Base-by-base conservation (phyloP, 2,888 invertebrate species). In the Isoperla grammatica region DNA sequence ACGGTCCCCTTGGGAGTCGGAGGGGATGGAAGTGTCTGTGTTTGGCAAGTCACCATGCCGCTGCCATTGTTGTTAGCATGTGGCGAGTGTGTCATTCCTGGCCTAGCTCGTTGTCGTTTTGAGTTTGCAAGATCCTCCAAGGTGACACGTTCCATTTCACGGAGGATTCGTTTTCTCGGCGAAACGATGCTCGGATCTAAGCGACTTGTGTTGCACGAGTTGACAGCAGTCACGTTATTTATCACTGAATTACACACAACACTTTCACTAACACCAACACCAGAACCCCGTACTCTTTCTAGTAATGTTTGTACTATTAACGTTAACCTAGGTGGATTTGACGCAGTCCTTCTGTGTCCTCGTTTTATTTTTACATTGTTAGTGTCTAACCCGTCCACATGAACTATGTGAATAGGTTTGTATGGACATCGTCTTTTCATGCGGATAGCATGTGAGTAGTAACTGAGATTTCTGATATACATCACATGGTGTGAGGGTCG, bases 141-240 rank as follows among this genome's bases (percentile, higher is more conserved):
- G 64, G 83, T 86, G 6, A 88, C 88, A 69, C 86, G 81, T 72
- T 91, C 91, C 71, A 91, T 80, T 73, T 91, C 90, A 57, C 90
- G 81, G 63, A 91, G 77, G 74, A 90, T 87, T 67, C 91, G 81
- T 72, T 91, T 91, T 42, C 91, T 80, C 54, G 91, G 91, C 62
- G 90, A 90, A 23, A 90, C 88, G 68, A 87, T 85, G 67, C 76
- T 77, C 5, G 76, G 75, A 67, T 77, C 77, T 20, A 67, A 61
- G 23, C 69, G 66, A 56, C 64, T 54, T 22, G 56, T 20, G 49
- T 19, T 54, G 57, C n/a, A 37, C 61, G 50, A 35, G 43, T 60
- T 56, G 23, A 54, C 55, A 53, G 63, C 59, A 29, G 56, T 60
- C 61, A 46, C 54, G 48, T 60, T 61, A 57, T 56, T 62, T 49